Evolutionary conservation across 2,797 vertebrate genomes (phyloP), one percentile per base, ranked within the genome.

Genomic region (Perodicticus potto): DNA sequence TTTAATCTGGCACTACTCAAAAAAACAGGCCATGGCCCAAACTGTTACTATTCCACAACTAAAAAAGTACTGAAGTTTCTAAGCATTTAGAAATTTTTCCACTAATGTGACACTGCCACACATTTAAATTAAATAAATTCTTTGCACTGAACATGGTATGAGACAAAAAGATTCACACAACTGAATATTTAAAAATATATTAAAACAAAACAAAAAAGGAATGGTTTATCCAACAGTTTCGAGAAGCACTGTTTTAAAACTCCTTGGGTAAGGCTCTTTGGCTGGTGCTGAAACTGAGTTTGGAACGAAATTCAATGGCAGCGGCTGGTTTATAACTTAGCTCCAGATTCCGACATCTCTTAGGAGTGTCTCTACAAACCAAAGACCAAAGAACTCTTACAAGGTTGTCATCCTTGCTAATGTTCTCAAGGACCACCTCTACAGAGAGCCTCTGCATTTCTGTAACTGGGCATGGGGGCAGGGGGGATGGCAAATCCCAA

Each of bases 321-420:
- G 78, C 16, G 2, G 65, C 92, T 97, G 89, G 94, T 97, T 97
- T 96, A 82, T 82, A 95, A 87, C 88, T 97, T 90, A 94, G 87
- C 70, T 97, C 95, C 87, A 86, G 84, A 91, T 87, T 57, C 90
- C 67, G 73, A 14, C 9, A 37, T 77, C 77, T 82, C 89, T 91
- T 86, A 70, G 80, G 80, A 81, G 77, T 4, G 34, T 88, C 53
- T 89, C 76, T n/a, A 72, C 73, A 88, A 92, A 96, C 85, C 70
- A 85, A 74, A 86, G 25, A 72, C 19, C 57, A 43, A n/a, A 83
- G 70, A 70, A 40, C 84, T 91, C 82, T 77, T 70, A 80, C 13
- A 7, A 65, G 74, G 78, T 1, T 59, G 59, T 76, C 59, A 34
- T 29, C 67, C 53, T 57, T 40, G 88, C 89, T 2, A 49, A 17